Base-by-base conservation (phyloP, 2,888 invertebrate species). In the Coenonympha glycerion region DNA sequence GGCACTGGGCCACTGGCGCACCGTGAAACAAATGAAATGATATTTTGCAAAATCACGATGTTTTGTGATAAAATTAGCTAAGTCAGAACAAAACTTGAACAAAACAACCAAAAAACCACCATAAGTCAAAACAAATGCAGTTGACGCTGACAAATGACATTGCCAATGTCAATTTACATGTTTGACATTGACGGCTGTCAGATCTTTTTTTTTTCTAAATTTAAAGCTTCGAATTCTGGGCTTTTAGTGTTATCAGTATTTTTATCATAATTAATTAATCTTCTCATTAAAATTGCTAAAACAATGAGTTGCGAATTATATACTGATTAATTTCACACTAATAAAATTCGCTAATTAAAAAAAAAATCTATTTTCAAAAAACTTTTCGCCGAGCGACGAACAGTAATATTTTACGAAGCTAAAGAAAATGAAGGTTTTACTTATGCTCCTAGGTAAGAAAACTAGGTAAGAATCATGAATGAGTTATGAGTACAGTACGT, bases 331-430 rank as follows among this genome's bases (percentile, higher is more conserved):
- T 61, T 60, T 55, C 57, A 65, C 64, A 63, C 45, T n/a, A 50
- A 66, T 70, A 60, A 68, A 69, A 53, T 41, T 57, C n/a, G 15
- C 22, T 22, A 22, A 13, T 22, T 15, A 3, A 1, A 8, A 22
- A 37, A 28, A 37, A 21, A 30, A 11, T 1, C 11, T 11, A 2
- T 4, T 28, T 3, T 4, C 28, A 1, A 5, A 28, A 28, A 5
- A 5, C 3, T 4, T 1, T 28, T 5, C 28, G 6, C 11, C 11
- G 6, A 30, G 5, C 13, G 2, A 2, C 2, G 13, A 13, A 13
- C 9, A 26, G 30, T 11, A 11, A 9, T 13, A 1, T 31, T 15
- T 33, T 3, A 28, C 4, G 11, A 3, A 8, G 2, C 11, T 8
- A 8, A 13, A 16, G 15, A 16, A 16, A 33, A 33, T 33, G 31